Percentiles rank a stretch among this genome's conserved stretches.
Conservation (phyloP, 2,797 vertebrate species). For the Staurois parvus region DNA sequence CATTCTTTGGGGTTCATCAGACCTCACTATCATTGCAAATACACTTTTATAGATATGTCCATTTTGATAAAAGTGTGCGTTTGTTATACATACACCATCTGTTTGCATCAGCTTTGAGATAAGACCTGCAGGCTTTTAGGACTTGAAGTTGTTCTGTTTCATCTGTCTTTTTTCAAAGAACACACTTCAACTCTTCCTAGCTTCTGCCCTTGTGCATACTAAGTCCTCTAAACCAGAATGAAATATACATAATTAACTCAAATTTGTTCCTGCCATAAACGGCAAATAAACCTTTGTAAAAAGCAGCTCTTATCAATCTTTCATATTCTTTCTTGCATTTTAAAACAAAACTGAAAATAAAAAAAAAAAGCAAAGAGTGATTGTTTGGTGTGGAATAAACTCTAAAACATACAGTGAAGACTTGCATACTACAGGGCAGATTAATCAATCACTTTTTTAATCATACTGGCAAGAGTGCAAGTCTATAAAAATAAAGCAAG, state of each 20-base stretch:
- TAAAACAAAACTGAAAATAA: conserved; percentile 36
- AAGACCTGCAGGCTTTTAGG: not conserved
- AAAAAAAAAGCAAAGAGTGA: conserved; percentile 25
- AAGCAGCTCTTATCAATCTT: not conserved
- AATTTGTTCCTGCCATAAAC: conserved; percentile 9
- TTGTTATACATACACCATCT: not conserved
- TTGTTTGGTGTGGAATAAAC: conserved; percentile 50
- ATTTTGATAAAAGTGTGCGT: not conserved
- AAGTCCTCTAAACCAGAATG: not conserved
- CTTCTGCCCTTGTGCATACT: not conserved
- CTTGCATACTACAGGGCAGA: conserved; percentile 49
- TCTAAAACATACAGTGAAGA: conserved; percentile 47
- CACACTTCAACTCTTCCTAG: not conserved
- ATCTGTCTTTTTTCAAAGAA: not conserved
- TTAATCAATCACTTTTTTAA: conserved; percentile 60
- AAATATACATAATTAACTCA: conserved; percentile 17
- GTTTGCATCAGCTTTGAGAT: not conserved
- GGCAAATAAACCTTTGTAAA: not conserved
- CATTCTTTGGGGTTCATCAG: too few relatives aligned
- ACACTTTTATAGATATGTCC: too few relatives aligned
- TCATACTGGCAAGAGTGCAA: conserved; percentile 60
- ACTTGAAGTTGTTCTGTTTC: not conserved
- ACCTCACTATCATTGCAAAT: too few relatives aligned
- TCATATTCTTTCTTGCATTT: conserved; percentile 27
- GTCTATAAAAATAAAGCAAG: conserved; percentile 59